These are phyloP conservation scores for Pangasianodon gigas DNA, from an alignment of 2,113 vertebrate species.

Conservation along the genomic window DNA sequence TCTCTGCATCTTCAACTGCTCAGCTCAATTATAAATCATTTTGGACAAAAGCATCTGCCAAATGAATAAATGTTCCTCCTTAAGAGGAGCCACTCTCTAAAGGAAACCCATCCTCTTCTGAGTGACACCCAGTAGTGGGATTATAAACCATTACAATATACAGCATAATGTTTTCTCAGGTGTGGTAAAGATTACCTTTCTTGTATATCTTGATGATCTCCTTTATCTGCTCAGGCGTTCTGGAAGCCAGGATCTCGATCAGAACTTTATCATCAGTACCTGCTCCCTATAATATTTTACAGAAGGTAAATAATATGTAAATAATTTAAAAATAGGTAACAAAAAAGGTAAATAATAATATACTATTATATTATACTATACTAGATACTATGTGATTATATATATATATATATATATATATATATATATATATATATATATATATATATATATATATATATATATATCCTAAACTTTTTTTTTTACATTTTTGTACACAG, in stretches of 20 bases:
- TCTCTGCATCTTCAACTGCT: background rate
- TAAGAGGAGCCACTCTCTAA: background rate
- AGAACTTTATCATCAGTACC: slow-evolving; percentile 90
- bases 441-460: too few species aligned
- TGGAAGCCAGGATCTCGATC: slow-evolving; percentile 92
- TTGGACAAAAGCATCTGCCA: background rate
- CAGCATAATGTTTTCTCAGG: background rate
- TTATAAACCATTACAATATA: background rate
- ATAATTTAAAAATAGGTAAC: background rate
- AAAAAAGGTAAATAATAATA: background rate
- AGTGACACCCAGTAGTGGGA: background rate
- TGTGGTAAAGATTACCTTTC: slow-evolving; percentile 78
- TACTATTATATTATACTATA: too few species aligned
- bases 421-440: too few species aligned
- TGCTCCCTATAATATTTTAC: slow-evolving; percentile 76
- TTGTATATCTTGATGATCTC: slow-evolving; percentile 85
- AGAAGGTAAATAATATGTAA: background rate
- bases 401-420: too few species aligned
- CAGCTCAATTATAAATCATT: background rate
- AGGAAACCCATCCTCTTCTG: background rate
- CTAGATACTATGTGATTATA: too few species aligned
- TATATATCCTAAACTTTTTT: too few species aligned
- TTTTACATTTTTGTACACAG: too few species aligned
- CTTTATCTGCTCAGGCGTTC: slow-evolving; percentile 78
- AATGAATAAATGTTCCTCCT: background rate